Conservation (phyloP, 2,113 vertebrate genomes). For the Hippocampus comes region DNA sequence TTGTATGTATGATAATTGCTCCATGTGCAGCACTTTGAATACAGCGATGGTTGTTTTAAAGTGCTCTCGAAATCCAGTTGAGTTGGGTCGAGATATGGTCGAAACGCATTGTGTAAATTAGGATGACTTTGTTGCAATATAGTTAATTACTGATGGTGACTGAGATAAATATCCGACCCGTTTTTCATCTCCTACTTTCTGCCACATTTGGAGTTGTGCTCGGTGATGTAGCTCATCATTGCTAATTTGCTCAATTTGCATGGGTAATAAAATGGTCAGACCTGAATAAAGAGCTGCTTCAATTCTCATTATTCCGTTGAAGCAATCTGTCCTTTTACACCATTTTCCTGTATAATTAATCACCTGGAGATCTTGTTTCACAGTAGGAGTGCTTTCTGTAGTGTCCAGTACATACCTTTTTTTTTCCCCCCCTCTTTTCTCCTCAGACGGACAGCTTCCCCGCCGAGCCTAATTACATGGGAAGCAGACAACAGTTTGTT, state of each 20-base stretch:
- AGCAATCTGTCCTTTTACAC: conserved; percentile 24
- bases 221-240: conserved; percentile 61
- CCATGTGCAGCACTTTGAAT: too few relatives aligned
- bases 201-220: conserved; percentile 38
- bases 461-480: conserved; percentile 99
- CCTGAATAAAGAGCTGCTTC: conserved; percentile 43
- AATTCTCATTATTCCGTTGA: conserved; percentile 6
- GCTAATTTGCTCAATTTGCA: conserved; percentile 82
- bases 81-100: too few relatives aligned
- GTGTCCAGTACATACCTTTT: conserved; percentile 83
- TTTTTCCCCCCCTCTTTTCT: conserved; percentile 69
- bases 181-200: conserved; percentile 32
- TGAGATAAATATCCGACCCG: not conserved
- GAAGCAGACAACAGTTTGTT: conserved; percentile 99
- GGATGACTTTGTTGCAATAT: not conserved
- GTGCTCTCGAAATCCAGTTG: too few relatives aligned
- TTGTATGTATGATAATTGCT: too few relatives aligned
- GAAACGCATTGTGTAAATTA: not conserved
- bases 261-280: conserved; percentile 85
- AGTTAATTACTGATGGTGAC: not conserved
- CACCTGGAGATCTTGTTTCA: conserved; percentile 86
- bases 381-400: conserved; percentile 82
- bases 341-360: conserved; percentile 83
- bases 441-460: conserved; percentile 99
- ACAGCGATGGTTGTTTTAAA: too few relatives aligned